Percentiles rank a stretch among this genome's conserved stretches.
Evolutionary conservation across 2,888 invertebrate genomes (phyloP).

Genomic region (Watsonalla cultraria): DNA sequence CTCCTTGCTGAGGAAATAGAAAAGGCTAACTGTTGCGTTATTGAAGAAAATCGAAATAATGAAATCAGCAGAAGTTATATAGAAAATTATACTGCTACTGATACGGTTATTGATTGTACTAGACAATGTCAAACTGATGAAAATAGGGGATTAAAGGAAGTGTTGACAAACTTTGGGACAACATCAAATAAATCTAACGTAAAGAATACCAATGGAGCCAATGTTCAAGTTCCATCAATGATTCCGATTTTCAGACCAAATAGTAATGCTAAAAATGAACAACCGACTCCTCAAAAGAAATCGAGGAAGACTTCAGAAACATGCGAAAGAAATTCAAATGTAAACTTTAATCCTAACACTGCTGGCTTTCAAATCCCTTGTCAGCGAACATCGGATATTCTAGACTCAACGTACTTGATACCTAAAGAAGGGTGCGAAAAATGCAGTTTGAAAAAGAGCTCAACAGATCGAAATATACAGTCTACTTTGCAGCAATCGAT

Average conservation of each 20-base stretch:
- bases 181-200: slow-evolving; percentile 1
- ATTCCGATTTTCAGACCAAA: slow-evolving; percentile 21
- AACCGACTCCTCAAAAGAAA: not conserved
- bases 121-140: not conserved
- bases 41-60: not conserved
- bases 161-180: not conserved
- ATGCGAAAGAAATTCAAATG: not conserved
- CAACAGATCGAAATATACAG: slow-evolving; percentile 15
- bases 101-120: not conserved
- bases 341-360: slow-evolving; percentile 6
- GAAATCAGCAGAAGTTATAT: not conserved
- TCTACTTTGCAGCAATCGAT: slow-evolving; percentile 19
- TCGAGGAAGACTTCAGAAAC: slow-evolving; percentile 1
- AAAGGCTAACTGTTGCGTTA: not conserved
- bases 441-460: slow-evolving; percentile 13
- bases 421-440: slow-evolving; percentile 17
- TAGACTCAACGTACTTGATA: slow-evolving; percentile 26
- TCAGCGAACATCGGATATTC: slow-evolving; percentile 36
- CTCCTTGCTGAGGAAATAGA: not conserved
- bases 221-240: slow-evolving; percentile 12
- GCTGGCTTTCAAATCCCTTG: slow-evolving; percentile 39
- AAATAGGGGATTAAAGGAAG: not conserved
- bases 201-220: slow-evolving; percentile 4
- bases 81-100: not conserved
- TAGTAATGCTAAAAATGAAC: not conserved